Evolutionary conservation across 2,113 vertebrate species (phyloP), one percentile per base, ranked within the genome.

Genomic region (Saguinus imperator): DNA sequence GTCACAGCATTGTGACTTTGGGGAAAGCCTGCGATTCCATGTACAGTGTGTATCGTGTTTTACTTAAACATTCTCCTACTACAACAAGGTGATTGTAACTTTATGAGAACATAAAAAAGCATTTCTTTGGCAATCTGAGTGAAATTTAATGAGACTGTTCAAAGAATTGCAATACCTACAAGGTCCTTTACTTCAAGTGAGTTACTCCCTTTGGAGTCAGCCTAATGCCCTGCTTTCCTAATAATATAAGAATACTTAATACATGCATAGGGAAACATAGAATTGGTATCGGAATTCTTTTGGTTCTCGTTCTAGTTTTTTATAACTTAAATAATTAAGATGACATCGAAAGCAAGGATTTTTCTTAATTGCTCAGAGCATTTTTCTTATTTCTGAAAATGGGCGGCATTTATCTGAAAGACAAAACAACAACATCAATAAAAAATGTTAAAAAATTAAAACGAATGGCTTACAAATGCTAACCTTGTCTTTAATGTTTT

Each of bases 281-380:
- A 64, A 79, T 58, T 13, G 61, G 57, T 90, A 43, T 29, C 32
- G 48, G 70, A 57, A 61, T 86, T 87, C 8, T 43, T 77, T 40
- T 87, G 29, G 35, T 3, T 68, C 16, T 79, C 88, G 75, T 17
- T n/a, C 7, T 32, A 18, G 58, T 52, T 68, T 95, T 95, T 85
- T 87, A n/a, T 72, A 94, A 89, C 81, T 80, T 75, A 85, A 96
- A 77, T 52, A 76, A 77, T 87, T 50, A 45, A 58, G 61, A 93
- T 91, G 37, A 16, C 18, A 77, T 96, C 73, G 8, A 61, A 94
- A 81, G 32, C 35, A 72, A 91, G 21, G n/a, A 21, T 89, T 64
- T 81, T 89, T 79, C 45, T n/a, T 83, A 35, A 91, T 9, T 89
- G 23, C 83, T 21, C n/a, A 35, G 76, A 73, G 1, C 25, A 1